phyloP scores from a whole-genome alignment of 2,113 vertebrate species.

The Ploceus nigricollis region DNA sequence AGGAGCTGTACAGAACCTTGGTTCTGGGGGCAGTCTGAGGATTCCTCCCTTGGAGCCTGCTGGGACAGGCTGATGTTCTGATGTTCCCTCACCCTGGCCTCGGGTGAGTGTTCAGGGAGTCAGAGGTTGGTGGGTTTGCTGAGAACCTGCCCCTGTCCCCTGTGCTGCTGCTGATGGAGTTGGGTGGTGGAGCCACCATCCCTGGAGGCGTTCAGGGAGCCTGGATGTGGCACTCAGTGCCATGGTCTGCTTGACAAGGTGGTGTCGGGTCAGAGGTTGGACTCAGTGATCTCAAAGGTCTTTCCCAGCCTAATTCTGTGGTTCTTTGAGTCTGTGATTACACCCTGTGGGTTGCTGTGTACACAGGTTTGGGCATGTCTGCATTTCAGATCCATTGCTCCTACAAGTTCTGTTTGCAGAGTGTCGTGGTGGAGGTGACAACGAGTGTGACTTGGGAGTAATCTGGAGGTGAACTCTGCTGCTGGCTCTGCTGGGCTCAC shows the following conservation, averaged over 20 bases:
- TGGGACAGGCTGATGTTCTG: background rate
- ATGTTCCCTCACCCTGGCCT: background rate
- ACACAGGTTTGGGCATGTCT: rapidly evolving
- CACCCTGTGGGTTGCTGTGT: background rate
- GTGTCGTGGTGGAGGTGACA: background rate
- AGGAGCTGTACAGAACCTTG: rapidly evolving
- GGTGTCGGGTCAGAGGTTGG: background rate
- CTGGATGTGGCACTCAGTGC: background rate
- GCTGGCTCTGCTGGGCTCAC: background rate
- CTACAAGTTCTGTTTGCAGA: rapidly evolving
- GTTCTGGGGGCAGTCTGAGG: background rate
- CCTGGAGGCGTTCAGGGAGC: background rate
- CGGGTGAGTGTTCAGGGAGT: rapidly evolving
- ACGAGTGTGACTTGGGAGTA: rapidly evolving
- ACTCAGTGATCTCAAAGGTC: rapidly evolving
- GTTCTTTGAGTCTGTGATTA: background rate
- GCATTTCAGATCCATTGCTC: background rate
- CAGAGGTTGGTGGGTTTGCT: background rate
- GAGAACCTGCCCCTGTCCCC: background rate
- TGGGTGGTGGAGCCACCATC: rapidly evolving
- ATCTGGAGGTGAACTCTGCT: rapidly evolving
- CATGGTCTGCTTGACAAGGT: background rate
- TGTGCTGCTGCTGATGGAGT: rapidly evolving
- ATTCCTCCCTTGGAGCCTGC: background rate
- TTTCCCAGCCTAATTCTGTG: background rate